Evolutionary conservation across 1,140 invertebrate genomes (phyloP).

Genomic region (Radopholus similis): DNA sequence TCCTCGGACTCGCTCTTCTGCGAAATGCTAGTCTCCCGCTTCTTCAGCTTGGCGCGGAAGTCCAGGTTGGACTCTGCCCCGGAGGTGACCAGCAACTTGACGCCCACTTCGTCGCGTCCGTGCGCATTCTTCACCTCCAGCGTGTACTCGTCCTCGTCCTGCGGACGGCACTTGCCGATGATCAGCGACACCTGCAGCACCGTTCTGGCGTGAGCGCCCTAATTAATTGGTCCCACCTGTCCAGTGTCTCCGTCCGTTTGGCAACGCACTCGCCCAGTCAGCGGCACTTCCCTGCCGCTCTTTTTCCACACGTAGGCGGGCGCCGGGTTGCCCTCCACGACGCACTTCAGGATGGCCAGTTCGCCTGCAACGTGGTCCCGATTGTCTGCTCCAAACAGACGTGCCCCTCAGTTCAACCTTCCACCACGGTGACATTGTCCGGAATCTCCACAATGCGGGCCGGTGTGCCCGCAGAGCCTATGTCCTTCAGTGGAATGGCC

Average conservation of each 20-base stretch:
- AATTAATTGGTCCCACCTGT: not conserved
- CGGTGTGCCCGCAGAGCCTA: conserved; percentile 46
- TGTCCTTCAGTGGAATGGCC: conserved; percentile 51
- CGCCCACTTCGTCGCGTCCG: conserved; percentile 87
- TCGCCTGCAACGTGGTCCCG: conserved; percentile 43
- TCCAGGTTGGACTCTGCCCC: conserved; percentile 73
- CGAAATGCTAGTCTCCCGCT: conserved; percentile 64
- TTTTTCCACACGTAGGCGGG: conserved; percentile 95
- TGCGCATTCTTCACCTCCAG: conserved; percentile 84
- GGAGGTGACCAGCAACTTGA: conserved; percentile 64
- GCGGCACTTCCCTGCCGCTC: conserved; percentile 62
- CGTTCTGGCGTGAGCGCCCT: not conserved
- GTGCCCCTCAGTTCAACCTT: conserved; percentile 40
- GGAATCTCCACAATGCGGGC: conserved; percentile 59
- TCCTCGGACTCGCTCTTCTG: conserved; percentile 46
- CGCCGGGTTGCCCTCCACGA: conserved; percentile 73
- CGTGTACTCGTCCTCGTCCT: conserved; percentile 94
- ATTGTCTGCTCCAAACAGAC: not conserved
- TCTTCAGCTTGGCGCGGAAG: conserved; percentile 94
- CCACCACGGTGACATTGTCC: conserved; percentile 59
- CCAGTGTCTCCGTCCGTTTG: conserved; percentile 12
- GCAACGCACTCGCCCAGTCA: conserved; percentile 15
- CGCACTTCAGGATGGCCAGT: conserved; percentile 53
- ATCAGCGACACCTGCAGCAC: conserved; percentile 75
- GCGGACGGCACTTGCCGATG: conserved; percentile 88